These are phyloP conservation scores for Blastomussa wellsi DNA, from an alignment of 92 coral and sea anemone genomes.

Conservation along the genomic window DNA sequence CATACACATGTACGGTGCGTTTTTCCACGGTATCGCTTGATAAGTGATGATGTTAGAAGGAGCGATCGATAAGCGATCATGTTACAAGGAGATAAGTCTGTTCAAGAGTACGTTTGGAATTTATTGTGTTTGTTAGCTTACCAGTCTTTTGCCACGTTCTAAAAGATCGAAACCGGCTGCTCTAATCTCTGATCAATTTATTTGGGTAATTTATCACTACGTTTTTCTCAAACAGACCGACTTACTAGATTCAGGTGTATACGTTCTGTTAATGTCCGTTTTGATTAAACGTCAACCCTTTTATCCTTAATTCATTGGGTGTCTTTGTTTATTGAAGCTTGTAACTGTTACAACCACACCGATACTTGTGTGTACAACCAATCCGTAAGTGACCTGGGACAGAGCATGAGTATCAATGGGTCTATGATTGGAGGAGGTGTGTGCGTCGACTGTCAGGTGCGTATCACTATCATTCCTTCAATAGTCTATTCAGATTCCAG, in stretches of 20 bases:
- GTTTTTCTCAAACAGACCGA: not conserved
- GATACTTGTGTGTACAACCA: constrained; percentile 75
- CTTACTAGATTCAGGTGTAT: not conserved
- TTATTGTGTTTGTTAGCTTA: too few relatives aligned
- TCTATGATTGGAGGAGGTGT: constrained; percentile 89
- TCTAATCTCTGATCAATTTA: too few relatives aligned
- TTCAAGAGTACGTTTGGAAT: too few relatives aligned
- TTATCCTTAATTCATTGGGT: not conserved
- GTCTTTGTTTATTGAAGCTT: constrained; percentile 29
- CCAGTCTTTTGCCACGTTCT: too few relatives aligned
- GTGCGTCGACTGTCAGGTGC: constrained; percentile 86
- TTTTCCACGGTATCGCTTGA: too few relatives aligned
- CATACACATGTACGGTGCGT: too few relatives aligned
- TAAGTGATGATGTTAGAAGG: too few relatives aligned
- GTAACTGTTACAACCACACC: constrained; percentile 90
- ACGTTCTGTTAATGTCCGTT: too few relatives aligned
- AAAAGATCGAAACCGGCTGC: too few relatives aligned
- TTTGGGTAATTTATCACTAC: not conserved
- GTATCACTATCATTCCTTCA: not conserved
- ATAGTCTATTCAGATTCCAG: not conserved
- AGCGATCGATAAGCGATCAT: too few relatives aligned
- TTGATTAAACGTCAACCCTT: too few relatives aligned
- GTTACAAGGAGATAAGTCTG: too few relatives aligned
- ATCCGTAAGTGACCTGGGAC: constrained; percentile 75
- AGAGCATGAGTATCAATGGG: constrained; percentile 78